Percentiles rank a stretch among this genome's conserved stretches.
Evolutionary conservation across 1,140 invertebrate species (phyloP).

Genomic region (Amyelois transitella): DNA sequence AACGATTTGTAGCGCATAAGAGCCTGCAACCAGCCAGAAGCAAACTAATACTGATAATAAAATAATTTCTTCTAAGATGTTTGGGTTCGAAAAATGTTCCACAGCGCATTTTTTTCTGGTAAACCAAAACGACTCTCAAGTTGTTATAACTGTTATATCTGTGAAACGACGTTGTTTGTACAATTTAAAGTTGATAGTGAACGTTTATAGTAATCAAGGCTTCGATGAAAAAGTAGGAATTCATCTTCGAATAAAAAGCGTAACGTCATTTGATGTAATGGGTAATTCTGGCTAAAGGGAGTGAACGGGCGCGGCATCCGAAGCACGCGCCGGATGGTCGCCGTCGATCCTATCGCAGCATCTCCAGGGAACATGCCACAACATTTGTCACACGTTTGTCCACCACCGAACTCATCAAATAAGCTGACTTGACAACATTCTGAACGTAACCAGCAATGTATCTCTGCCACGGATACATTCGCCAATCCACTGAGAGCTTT

Average conservation of each 20-base stretch:
- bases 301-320: constrained; percentile 40
- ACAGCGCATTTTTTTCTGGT: background rate
- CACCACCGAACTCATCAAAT: constrained; percentile 41
- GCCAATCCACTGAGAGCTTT: constrained; percentile 20
- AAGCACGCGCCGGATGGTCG: constrained; percentile 62
- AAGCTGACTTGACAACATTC: constrained; percentile 26
- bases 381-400: constrained; percentile 21
- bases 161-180: constrained; percentile 55
- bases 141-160: constrained; percentile 13
- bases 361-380: constrained; percentile 42
- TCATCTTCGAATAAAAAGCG: constrained; percentile 51
- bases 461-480: constrained; percentile 10
- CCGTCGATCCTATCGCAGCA: constrained; percentile 64
- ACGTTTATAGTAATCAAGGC: constrained; percentile 65
- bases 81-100: background rate
- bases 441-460: constrained; percentile 31
- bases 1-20: background rate
- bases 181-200: constrained; percentile 51
- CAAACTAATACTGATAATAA: background rate
- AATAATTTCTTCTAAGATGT: background rate
- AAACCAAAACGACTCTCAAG: background rate
- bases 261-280: constrained; percentile 69
- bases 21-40: background rate
- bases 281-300: constrained; percentile 49
- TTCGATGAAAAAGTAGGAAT: constrained; percentile 46